Evolutionary conservation across 1,140 invertebrate species (phyloP), one percentile per base, ranked within the genome.

Genomic region (Euura saliciscinereae): DNA sequence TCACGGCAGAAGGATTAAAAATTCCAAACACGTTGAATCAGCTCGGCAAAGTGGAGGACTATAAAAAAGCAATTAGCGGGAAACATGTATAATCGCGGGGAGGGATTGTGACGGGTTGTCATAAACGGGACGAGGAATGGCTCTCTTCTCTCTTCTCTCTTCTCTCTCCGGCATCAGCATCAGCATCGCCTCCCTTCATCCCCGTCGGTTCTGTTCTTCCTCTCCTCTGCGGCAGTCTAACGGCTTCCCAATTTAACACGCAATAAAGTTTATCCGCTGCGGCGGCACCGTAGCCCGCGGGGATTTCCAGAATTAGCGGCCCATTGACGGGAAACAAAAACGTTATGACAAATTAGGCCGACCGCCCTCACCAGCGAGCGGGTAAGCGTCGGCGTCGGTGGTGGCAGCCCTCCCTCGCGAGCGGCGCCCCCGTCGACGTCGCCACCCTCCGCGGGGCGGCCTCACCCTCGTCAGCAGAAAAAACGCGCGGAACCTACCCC

Each of bases 261-360:
- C 77, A 76, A 80, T 81, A 81, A 82, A 81, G 72, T 71, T 72
- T 74, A 70, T 71, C 70, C 73, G 28, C 28, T 28, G 28, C 28
- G 59, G 51, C 64, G 10, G 68, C 66, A 70, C 5, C 68, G 64
- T 10, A n/a, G 65, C 65, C 43, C 68, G 71, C 11, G 69, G 72
- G 66, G 76, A 68, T 75, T 75, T 77, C 51, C 65, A 64, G 73
- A 70, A 77, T 77, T 75, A 78, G 71, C 73, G 69, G 68, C 66
- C 67, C 66, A 74, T 77, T 77, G 76, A 45, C 68, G 69, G 71
- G 69, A 76, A 75, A 79, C 73, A 78, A 79, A 78, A 77, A 80
- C 65, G 76, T 82, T 82, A 83, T 80, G 80, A 83, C 78, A 79
- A 83, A 84, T 84, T 82, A 82, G 78, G 77, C 74, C 71, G 77